Evolutionary conservation across 2,797 vertebrate genomes (phyloP).

Genomic region (Syngnathus acus): DNA sequence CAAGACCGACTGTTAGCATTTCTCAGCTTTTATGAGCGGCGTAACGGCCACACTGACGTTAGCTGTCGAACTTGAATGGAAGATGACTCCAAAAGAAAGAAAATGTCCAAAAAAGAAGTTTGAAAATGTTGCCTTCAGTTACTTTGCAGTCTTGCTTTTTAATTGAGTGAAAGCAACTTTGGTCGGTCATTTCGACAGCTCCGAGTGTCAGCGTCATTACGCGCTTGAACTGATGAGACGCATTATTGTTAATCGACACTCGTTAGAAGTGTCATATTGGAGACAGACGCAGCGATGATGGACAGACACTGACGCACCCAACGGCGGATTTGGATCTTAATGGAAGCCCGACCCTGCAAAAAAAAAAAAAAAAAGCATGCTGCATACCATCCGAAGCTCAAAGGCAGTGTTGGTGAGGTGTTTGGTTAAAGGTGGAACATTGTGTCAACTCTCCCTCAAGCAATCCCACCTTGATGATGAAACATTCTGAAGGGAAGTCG

Average conservation of each 20-base stretch:
- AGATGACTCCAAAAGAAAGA: neutral
- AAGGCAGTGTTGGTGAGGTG: no score
- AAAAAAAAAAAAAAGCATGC: neutral
- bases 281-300: constrained; percentile 32
- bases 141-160: neutral
- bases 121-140: neutral
- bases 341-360: neutral
- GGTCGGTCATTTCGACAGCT: neutral
- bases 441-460: no score
- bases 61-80: neutral
- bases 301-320: constrained; percentile 11
- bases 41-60: constrained; percentile 11
- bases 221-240: constrained; percentile 62
- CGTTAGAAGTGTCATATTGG: constrained; percentile 49
- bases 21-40: constrained; percentile 38
- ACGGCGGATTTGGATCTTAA: no score
- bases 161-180: neutral
- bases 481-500: neutral
- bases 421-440: no score
- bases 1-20: constrained; percentile 69
- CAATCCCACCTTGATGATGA: neutral
- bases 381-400: no score
- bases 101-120: neutral
- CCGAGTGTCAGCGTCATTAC: constrained; percentile 24
- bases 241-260: constrained; percentile 64